Conservation (phyloP, 2,797 vertebrate species). For the Pterois miles region DNA sequence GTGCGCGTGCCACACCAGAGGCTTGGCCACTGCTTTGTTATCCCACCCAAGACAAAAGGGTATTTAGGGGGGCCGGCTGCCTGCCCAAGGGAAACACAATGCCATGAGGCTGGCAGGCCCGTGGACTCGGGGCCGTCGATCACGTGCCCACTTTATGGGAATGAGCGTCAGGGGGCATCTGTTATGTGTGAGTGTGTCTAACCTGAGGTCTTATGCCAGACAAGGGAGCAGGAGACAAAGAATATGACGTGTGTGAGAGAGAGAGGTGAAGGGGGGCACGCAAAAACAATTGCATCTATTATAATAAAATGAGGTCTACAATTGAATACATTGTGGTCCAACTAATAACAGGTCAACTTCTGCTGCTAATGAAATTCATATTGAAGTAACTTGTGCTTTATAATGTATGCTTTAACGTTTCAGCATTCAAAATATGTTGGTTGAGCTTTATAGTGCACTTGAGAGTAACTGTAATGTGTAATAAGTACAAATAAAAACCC, state of each 20-base stretch:
- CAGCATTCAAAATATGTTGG: not conserved
- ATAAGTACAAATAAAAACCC: not conserved
- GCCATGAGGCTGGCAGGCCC: slow-evolving; percentile 79
- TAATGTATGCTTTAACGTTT: not conserved
- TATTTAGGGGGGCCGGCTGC: slow-evolving; percentile 82
- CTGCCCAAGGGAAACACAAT: slow-evolving; percentile 77
- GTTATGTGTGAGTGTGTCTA: slow-evolving; percentile 60
- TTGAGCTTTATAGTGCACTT: not conserved
- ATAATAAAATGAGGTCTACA: slow-evolving; percentile 64
- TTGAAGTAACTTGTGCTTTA: not conserved
- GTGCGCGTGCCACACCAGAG: slow-evolving; percentile 80
- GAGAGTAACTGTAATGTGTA: not conserved
- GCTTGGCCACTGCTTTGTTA: slow-evolving; percentile 79
- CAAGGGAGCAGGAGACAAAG: slow-evolving; percentile 60
- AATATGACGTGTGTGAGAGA: slow-evolving; percentile 32
- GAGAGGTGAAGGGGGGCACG: slow-evolving; percentile 18
- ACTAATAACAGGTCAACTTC: slow-evolving; percentile 63
- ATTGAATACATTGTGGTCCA: slow-evolving; percentile 44
- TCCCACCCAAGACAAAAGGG: slow-evolving; percentile 81
- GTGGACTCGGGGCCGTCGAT: slow-evolving; percentile 54
- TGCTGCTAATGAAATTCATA: slow-evolving; percentile 43
- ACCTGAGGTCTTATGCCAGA: slow-evolving; percentile 73
- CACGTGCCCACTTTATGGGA: slow-evolving; percentile 76
- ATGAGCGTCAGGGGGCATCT: slow-evolving; percentile 78
- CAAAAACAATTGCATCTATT: slow-evolving; percentile 67